Evolutionary conservation across 2,888 invertebrate genomes (phyloP), one percentile per base, ranked within the genome.

Genomic region (Tachystola acroxantha): DNA sequence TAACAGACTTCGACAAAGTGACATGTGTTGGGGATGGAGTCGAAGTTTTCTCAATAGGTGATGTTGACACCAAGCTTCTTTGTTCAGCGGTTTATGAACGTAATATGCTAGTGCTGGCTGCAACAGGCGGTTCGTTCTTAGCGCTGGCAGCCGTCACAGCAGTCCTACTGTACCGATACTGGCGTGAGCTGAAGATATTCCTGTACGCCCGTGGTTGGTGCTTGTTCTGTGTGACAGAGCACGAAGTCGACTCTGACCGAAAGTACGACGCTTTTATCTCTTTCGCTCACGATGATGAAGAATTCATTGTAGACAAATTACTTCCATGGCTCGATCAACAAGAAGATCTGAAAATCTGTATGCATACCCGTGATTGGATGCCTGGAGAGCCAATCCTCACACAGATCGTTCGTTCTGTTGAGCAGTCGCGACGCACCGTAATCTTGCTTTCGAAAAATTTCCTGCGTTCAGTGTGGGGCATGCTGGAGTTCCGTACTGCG

Each of bases 211-310:
- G 36, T 26, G 37, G 50, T 30, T 2, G 38, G 41, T 16, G 51
- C 31, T 39, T 45, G 2, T 43, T 45, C 36, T 32, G 53, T 27
- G 0, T 51, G 33, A 33, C 42, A 0, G 52, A 48, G 1, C 48
- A 54, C 2, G 40, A 48, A 2, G 12, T 42, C 2, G 57, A 53
- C 46, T 45, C 59, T 1, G 54, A 51, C 48, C 53, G 52, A n/a
- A 28, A 16, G 9, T 95, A 91, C 64, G 95, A 96, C 63, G 94
- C 93, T 0, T 96, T 96, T 64, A 85, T 96, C 35, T 94, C 94
- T 45, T 95, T 91, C 63, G 92, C 94, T 0, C 91, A 94, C 57
- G 88, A 90, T 58, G 95, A 96, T 61, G 91, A 92, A 50, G 88
- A 89, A 2, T 93, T 93, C 53, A 90, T 95, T 0, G 75, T 88